Evolutionary conservation across 2,888 invertebrate genomes (phyloP).

Genomic region (Cataglyphis albicans): DNA sequence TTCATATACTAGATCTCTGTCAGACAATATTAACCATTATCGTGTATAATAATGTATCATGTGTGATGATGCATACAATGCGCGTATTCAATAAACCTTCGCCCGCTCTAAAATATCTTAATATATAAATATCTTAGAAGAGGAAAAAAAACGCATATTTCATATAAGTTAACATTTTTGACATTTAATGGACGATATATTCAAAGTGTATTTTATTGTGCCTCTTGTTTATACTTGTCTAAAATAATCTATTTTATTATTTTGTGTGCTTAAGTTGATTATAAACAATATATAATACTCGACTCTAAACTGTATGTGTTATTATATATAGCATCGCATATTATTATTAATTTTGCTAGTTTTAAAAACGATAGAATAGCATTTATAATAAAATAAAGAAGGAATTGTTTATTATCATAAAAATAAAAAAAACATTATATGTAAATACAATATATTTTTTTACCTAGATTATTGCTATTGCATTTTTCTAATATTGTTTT

Average conservation of each 20-base stretch:
- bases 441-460: constrained; percentile 22
- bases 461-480: constrained; percentile 13
- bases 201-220: not conserved
- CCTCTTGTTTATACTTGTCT: not conserved
- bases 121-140: not conserved
- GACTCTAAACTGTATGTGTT: not conserved
- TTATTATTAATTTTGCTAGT: constrained; percentile 18
- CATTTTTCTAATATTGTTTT: constrained; percentile 26
- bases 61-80: not conserved
- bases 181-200: not conserved
- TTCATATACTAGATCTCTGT: constrained; percentile 3
- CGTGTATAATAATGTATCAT: constrained; percentile 17
- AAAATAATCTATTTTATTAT: not conserved
- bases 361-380: not conserved
- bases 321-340: not conserved
- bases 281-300: constrained; percentile 14
- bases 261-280: not conserved
- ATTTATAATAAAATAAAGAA: constrained; percentile 16
- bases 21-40: constrained; percentile 35
- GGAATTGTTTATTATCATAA: not conserved
- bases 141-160: not conserved
- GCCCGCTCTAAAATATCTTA: not conserved
- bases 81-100: not conserved
- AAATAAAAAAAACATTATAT: constrained; percentile 4
- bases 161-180: not conserved